Base-by-base conservation (phyloP, 2,113 vertebrate genomes). In the Ivindomyrus marchei region DNA sequence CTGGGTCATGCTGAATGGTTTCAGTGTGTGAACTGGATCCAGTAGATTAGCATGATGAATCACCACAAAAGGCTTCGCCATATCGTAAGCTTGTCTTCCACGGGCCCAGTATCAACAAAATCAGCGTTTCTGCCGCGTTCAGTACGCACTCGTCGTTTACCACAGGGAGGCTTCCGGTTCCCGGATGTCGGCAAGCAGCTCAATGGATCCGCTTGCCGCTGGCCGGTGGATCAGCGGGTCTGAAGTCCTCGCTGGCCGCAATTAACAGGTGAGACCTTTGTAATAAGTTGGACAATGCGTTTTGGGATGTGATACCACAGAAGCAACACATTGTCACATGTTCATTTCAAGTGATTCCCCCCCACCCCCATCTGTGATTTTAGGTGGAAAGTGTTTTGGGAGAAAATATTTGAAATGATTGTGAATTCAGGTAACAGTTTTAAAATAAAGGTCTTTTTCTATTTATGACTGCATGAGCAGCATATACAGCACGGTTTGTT, bases 231-330 rank as follows among this genome's bases (percentile, higher is more conserved):
- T 39, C 47, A 27, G 13, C 17, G 46, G 42, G 42, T 49, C 58
- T 19, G 58, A 46, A n/a, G 46, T 46, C 27, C 24, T 88, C 27
- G 88, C 62, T 47, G 56, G 58, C 62, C n/a, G n/a, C 85, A 87
- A 87, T 53, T 53, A 87, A 87, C 17, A 87, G 85, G 85, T 87
- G 85, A 87, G 85, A 87, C 49, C 85, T 87, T 87, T 87, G 85
- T 53, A 87, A 87, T 87, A 87, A 87, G 88, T 66, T 45, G 39
- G 39, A 88, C 62, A 31, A 47, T 83, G 70, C 77, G 66, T 17
- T 80, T 83, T 83, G 24, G 39, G 27, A 50, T 83, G 70, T 89
- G 45, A 77, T 89, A 83, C 31, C 49, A 56, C 50, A 53, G 47
- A 87, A 53, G 46, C 49, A 47, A 87, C 85, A 87, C 85, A 87